A percentile compares a stretch with the other conserved stretches of the same genome.
Conservation (phyloP, 2,888 invertebrate species). For the Oithona nana region DNA sequence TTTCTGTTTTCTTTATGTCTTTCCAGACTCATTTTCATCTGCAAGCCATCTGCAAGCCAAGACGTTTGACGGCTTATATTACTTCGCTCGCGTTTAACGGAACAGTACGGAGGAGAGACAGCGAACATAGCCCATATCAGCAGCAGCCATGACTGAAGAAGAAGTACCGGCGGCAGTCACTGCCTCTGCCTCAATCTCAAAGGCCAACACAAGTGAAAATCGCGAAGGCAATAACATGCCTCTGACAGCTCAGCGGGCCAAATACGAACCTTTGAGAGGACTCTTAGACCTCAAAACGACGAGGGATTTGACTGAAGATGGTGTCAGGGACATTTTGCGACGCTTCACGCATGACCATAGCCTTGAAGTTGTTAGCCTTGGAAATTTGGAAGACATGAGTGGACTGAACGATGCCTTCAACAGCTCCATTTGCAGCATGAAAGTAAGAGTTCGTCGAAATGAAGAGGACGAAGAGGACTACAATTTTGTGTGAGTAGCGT, state of each 20-base stretch:
- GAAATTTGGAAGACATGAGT: slow-evolving; percentile 8
- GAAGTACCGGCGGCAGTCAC: too few relatives aligned
- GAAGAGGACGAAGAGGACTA: background rate
- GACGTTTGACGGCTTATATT: too few relatives aligned
- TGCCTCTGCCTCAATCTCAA: too few relatives aligned
- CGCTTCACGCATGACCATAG: background rate
- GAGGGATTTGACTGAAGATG: slow-evolving; percentile 11
- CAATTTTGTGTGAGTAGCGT: too few relatives aligned
- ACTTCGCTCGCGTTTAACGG: too few relatives aligned
- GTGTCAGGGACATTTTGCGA: slow-evolving; percentile 8
- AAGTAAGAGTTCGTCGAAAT: background rate
- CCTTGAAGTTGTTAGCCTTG: slow-evolving; percentile 1
- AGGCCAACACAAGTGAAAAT: too few relatives aligned
- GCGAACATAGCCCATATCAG: too few relatives aligned
- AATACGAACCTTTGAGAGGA: background rate
- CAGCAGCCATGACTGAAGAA: too few relatives aligned
- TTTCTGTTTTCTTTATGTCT: too few relatives aligned
- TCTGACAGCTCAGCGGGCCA: background rate
- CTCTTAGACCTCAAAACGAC: slow-evolving; percentile 1
- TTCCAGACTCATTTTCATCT: too few relatives aligned
- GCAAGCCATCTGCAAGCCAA: too few relatives aligned
- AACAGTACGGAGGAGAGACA: too few relatives aligned
- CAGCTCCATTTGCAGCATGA: slow-evolving; percentile 6
- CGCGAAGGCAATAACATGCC: background rate
- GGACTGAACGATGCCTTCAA: slow-evolving; percentile 17